A percentile compares a stretch with the other conserved stretches of the same genome.
Conservation (phyloP, 2,797 vertebrate genomes). For the Graptemys geographica region DNA sequence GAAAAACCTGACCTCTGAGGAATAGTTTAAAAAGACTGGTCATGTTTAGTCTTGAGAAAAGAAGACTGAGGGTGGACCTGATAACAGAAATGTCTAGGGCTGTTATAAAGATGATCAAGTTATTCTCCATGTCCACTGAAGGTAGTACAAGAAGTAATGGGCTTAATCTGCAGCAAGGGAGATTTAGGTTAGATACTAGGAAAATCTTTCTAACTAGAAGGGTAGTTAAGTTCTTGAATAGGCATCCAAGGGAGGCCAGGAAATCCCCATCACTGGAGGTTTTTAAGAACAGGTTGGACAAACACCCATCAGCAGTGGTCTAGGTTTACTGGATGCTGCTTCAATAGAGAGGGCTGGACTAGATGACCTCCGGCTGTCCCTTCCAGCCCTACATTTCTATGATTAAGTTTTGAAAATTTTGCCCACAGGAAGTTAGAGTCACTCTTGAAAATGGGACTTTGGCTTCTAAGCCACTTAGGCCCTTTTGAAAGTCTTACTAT, state of each 20-base stretch:
- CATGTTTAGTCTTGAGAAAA: too few species aligned
- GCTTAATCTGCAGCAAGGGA: neutral
- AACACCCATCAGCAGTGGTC: neutral
- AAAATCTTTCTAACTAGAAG: neutral
- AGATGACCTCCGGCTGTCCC: neutral
- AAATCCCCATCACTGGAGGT: neutral
- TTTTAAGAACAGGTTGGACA: neutral
- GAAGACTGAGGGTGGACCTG: too few species aligned
- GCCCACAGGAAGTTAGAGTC: neutral
- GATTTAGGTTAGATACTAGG: neutral
- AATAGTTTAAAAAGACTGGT: too few species aligned
- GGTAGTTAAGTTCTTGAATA: neutral
- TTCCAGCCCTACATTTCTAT: neutral
- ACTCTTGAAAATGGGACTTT: neutral
- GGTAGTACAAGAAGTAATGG: neutral
- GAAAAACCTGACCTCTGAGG: too few species aligned
- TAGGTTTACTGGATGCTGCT: neutral
- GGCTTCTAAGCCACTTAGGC: neutral
- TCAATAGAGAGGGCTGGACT: neutral
- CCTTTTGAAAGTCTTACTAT: neutral
- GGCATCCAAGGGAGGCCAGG: neutral
- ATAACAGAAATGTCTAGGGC: neutral
- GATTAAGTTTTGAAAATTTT: neutral
- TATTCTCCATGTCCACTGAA: neutral
- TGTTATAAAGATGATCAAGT: neutral